A percentile compares a stretch with the other conserved stretches of the same genome.
phyloP scores from a whole-genome alignment of 1,140 invertebrate species.

The Lasioglossum albipes region DNA sequence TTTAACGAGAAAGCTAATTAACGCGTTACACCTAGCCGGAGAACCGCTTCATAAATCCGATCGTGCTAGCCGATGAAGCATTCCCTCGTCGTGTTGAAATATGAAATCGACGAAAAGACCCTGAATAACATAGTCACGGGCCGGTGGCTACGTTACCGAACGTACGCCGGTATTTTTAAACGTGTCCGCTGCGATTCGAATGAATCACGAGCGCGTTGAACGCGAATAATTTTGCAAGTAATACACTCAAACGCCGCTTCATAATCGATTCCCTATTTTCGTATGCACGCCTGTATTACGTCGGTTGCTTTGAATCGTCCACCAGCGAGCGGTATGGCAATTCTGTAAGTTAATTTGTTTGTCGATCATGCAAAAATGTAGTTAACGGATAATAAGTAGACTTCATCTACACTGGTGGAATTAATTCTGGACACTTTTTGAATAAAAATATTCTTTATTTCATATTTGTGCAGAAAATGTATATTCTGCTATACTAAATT shows the following conservation, averaged over 20 bases:
- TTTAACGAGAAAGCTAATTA: conserved; percentile 25
- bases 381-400: too few species aligned
- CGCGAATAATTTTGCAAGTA: neutral
- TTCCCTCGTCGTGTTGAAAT: neutral
- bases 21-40: neutral
- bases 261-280: too few species aligned
- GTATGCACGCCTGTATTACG: too few species aligned
- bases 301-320: too few species aligned
- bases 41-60: neutral
- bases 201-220: neutral
- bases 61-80: neutral
- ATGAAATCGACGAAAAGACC: neutral
- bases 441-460: too few species aligned
- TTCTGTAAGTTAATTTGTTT: too few species aligned
- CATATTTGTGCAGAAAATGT: too few species aligned
- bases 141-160: neutral
- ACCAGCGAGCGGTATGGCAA: too few species aligned
- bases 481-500: too few species aligned
- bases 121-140: neutral
- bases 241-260: neutral
- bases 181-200: neutral
- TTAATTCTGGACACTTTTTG: too few species aligned
- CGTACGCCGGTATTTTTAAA: neutral
- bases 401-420: too few species aligned
- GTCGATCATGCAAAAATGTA: too few species aligned